phyloP scores from a whole-genome alignment of 2,888 invertebrate genomes.

The Osmoderma eremita region DNA sequence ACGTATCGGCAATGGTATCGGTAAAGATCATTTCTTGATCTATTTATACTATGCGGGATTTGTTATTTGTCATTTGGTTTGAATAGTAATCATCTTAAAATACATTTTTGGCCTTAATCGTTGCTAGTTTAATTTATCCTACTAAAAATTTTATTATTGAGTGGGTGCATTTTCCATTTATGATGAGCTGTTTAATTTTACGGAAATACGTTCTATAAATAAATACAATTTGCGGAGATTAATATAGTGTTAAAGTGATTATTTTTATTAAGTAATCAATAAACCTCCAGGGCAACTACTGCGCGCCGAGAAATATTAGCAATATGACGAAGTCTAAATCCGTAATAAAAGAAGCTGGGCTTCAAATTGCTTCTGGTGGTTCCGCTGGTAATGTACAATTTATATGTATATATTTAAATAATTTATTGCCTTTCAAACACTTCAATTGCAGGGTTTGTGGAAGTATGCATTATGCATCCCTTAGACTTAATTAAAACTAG shows the following conservation, averaged over 20 bases:
- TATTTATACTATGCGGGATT: too few species aligned
- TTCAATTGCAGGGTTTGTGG: conserved; percentile 75
- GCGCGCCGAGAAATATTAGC: background rate
- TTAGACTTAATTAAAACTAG: conserved; percentile 93
- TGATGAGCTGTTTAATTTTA: background rate
- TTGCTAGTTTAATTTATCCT: background rate
- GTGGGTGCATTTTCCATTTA: background rate
- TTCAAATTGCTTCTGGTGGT: conserved; percentile 89
- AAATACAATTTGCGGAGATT: conserved; percentile 15
- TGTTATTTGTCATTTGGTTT: background rate
- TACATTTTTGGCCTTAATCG: background rate
- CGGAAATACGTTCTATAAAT: conserved; percentile 20
- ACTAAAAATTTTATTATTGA: background rate
- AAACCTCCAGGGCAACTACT: background rate
- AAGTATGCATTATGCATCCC: conserved; percentile 97
- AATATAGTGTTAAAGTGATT: conserved; percentile 20
- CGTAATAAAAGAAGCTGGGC: conserved; percentile 74
- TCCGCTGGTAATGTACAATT: conserved; percentile 75
- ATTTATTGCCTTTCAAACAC: background rate
- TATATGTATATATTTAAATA: background rate
- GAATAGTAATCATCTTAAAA: background rate
- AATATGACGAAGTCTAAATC: conserved; percentile 26
- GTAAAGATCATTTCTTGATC: too few species aligned
- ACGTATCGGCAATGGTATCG: too few species aligned
- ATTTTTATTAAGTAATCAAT: conserved; percentile 31